These are phyloP conservation scores for Erythrocercus mccallii DNA, from an alignment of 2,113 vertebrate genomes.

Conservation along the genomic window DNA sequence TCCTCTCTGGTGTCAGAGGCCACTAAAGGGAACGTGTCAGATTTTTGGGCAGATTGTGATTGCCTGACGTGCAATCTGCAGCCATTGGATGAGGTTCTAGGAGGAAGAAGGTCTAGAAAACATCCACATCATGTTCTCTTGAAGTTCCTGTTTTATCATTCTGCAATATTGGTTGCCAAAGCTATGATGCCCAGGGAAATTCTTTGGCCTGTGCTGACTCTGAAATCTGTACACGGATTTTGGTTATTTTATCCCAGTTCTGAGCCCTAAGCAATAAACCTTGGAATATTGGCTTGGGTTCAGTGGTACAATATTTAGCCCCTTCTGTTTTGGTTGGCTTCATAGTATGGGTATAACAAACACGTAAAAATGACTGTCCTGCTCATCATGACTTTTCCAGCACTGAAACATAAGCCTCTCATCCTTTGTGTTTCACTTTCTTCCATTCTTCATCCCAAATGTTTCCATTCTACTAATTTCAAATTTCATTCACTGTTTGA, in stretches of 20 bases:
- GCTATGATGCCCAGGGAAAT: neutral
- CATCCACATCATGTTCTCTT: neutral
- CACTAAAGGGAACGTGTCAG: neutral
- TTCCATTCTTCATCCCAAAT: slow-evolving; percentile 16
- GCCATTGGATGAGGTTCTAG: neutral
- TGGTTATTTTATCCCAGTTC: neutral
- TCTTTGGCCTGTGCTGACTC: neutral
- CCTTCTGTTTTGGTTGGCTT: neutral
- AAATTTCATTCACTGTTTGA: neutral
- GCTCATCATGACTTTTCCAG: slow-evolving; percentile 10
- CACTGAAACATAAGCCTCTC: neutral
- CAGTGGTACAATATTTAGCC: neutral
- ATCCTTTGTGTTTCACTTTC: slow-evolving; percentile 6
- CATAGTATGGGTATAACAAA: neutral
- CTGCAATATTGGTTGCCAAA: neutral
- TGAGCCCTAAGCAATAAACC: neutral
- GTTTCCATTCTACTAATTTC: neutral
- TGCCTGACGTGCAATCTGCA: neutral
- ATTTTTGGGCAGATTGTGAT: neutral
- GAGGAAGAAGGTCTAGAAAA: neutral
- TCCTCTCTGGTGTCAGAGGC: neutral
- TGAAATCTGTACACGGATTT: neutral
- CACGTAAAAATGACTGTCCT: neutral
- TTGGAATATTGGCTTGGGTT: neutral
- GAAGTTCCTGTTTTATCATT: neutral